Conservation (phyloP, 2,113 vertebrate species). For the Varanus komodoensis region DNA sequence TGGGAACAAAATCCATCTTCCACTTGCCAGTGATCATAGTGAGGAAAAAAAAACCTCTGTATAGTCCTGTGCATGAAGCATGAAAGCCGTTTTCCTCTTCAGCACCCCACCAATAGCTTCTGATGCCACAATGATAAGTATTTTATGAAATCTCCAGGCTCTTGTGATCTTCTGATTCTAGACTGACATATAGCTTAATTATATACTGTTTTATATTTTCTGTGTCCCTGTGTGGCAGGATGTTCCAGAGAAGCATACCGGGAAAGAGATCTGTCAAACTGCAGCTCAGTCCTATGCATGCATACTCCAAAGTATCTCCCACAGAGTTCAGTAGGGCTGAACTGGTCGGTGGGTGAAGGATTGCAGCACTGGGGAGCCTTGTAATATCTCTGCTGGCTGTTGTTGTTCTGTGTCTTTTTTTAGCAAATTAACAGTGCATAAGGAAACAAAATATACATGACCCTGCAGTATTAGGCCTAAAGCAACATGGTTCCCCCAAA, state of each 20-base stretch:
- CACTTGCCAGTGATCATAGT: constrained; percentile 15
- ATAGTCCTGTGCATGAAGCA: neutral
- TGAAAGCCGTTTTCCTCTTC: constrained; percentile 28
- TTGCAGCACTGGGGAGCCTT: neutral
- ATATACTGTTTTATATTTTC: neutral
- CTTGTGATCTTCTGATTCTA: neutral
- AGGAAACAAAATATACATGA: neutral
- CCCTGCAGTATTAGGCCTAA: neutral
- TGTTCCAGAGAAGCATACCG: neutral
- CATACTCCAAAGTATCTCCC: no score
- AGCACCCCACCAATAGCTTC: neutral
- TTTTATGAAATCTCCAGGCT: constrained; percentile 7
- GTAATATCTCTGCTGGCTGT: neutral
- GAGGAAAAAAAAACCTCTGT: neutral
- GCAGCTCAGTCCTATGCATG: no score
- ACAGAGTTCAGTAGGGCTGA: no score
- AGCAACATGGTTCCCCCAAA: neutral
- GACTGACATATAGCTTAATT: neutral
- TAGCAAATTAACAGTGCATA: neutral
- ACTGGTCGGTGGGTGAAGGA: neutral
- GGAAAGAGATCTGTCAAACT: neutral
- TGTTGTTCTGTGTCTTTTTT: neutral
- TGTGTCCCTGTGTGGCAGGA: neutral
- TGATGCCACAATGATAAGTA: constrained; percentile 13
- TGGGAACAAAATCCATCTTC: constrained; percentile 15